Evolutionary conservation across 2,113 vertebrate species (phyloP).

Genomic region (Ivindomyrus marchei): DNA sequence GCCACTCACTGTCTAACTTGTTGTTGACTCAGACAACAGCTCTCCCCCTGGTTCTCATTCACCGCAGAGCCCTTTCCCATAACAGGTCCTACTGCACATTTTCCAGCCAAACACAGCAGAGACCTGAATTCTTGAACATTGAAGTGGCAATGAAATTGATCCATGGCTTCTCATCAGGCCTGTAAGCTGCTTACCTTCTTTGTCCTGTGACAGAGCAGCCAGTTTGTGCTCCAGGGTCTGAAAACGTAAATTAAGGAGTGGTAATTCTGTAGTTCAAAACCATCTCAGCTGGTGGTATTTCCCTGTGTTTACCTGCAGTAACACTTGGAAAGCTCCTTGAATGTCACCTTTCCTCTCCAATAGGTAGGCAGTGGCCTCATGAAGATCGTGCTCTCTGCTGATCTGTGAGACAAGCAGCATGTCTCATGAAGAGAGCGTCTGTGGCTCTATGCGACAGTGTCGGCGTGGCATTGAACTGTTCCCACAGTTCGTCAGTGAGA

Average conservation of each 20-base stretch:
- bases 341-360: slow-evolving; percentile 88
- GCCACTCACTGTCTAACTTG: background rate
- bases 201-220: slow-evolving; percentile 38
- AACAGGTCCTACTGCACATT: background rate
- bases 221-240: slow-evolving; percentile 58
- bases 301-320: slow-evolving; percentile 70
- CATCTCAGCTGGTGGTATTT: background rate
- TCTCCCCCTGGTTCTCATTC: background rate
- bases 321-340: slow-evolving; percentile 77
- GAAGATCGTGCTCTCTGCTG: slow-evolving; percentile 71
- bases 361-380: slow-evolving; percentile 77
- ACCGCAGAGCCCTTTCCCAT: background rate
- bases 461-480: background rate
- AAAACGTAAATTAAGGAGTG: slow-evolving; percentile 4
- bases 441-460: background rate
- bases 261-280: background rate
- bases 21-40: background rate
- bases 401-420: slow-evolving; percentile 58
- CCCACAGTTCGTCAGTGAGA: background rate
- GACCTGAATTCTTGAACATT: background rate
- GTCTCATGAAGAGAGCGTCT: background rate
- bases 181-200: background rate
- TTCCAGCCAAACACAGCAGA: background rate
- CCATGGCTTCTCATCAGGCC: background rate
- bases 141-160: background rate